Percentiles rank a stretch among this genome's conserved stretches.
Evolutionary conservation across 2,113 vertebrate genomes (phyloP).

Genomic region (Setophaga petechia): DNA sequence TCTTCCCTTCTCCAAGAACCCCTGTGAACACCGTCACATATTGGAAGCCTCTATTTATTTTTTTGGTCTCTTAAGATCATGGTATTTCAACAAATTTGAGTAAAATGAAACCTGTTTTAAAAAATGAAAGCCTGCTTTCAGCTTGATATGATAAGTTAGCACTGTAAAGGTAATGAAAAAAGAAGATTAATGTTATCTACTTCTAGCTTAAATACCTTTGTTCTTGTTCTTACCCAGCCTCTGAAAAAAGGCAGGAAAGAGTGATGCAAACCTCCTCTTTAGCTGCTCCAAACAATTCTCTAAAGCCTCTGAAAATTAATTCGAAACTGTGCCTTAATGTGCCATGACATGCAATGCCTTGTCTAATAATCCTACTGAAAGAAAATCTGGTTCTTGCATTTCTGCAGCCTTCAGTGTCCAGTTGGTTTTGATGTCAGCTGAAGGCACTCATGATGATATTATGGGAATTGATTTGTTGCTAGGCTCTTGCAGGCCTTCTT

Average conservation of each 20-base stretch:
- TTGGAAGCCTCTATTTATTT: neutral
- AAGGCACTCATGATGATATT: neutral
- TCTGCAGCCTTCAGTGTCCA: neutral
- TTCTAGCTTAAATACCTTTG: neutral
- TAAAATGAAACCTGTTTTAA: neutral
- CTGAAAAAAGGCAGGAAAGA: neutral
- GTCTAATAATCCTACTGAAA: neutral
- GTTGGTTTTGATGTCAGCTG: neutral
- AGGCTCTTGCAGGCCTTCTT: neutral
- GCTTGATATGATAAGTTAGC: neutral
- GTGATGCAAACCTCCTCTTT: neutral
- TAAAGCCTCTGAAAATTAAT: neutral
- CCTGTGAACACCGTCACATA: too few species aligned
- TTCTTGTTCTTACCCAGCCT: neutral
- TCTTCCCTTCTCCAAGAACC: too few species aligned
- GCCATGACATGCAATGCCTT: neutral
- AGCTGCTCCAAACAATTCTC: neutral
- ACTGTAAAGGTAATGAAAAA: neutral
- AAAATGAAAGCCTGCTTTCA: neutral
- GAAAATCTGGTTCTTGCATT: neutral
- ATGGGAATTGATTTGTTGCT: neutral
- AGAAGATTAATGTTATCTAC: neutral
- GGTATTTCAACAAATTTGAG: neutral
- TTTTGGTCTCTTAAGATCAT: neutral
- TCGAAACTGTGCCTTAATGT: neutral